These are phyloP conservation scores for Liasis olivaceus DNA, from an alignment of 2,797 vertebrate genomes.

Conservation along the genomic window DNA sequence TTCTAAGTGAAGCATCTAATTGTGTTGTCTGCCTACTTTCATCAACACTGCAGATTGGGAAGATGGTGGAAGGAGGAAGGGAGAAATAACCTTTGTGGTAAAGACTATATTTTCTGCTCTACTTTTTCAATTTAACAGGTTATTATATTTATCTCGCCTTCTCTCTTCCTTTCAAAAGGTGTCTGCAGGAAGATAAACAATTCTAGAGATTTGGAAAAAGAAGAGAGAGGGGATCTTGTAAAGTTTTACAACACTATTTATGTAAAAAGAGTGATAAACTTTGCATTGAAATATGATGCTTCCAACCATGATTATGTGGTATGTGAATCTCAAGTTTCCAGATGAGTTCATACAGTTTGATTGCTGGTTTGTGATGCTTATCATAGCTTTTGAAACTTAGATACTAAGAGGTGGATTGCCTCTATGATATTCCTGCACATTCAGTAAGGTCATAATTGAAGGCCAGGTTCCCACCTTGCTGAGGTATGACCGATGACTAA, in stretches of 20 bases:
- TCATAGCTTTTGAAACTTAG: background rate
- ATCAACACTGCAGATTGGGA: background rate
- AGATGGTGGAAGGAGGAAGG: background rate
- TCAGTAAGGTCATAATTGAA: background rate
- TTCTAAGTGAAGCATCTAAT: background rate
- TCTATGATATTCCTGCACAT: background rate
- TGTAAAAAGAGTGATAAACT: conserved; percentile 87
- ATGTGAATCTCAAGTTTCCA: conserved; percentile 51
- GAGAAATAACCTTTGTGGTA: background rate
- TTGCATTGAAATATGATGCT: conserved; percentile 85
- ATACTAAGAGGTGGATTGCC: background rate
- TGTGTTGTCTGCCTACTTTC: background rate
- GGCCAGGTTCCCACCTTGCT: background rate
- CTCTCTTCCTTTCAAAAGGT: conserved; percentile 22
- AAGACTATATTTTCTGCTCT: background rate
- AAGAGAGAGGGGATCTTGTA: conserved; percentile 92
- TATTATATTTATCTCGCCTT: conserved; percentile 6
- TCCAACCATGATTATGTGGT: conserved; percentile 82
- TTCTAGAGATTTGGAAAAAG: conserved; percentile 59
- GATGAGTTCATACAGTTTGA: background rate
- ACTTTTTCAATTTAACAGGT: conserved; percentile 27
- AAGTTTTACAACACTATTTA: conserved; percentile 94
- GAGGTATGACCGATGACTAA: background rate
- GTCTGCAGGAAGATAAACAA: conserved; percentile 11
- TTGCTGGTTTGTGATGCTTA: fast-evolving